These are phyloP conservation scores for Leucophora obtusa DNA, from an alignment of 2,888 invertebrate genomes.

Conservation along the genomic window DNA sequence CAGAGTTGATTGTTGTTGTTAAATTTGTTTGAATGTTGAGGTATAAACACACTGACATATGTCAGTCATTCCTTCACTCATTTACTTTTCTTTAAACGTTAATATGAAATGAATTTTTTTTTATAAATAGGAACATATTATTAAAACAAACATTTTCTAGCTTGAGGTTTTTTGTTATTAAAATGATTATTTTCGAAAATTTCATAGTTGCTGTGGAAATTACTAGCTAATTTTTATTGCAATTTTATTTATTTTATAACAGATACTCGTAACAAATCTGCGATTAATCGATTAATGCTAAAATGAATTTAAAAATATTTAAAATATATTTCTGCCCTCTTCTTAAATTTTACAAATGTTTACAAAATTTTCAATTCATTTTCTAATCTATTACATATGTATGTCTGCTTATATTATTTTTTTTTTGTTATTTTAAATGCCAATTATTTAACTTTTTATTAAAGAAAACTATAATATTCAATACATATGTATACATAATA, in stretches of 20 bases:
- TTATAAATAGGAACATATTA: not conserved
- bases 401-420: conserved; percentile 39
- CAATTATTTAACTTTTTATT: conserved; percentile 43
- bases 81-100: not conserved
- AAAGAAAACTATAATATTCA: conserved; percentile 12
- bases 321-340: too few species aligned
- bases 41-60: conserved; percentile 21
- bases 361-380: too few species aligned
- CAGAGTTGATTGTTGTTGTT: not conserved
- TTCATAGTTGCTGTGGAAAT: not conserved
- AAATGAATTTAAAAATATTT: too few species aligned
- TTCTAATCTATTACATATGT: too few species aligned
- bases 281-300: not conserved
- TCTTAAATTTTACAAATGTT: too few species aligned
- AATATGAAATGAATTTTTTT: not conserved
- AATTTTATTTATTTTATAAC: conserved; percentile 18
- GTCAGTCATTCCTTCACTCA: conserved; percentile 16
- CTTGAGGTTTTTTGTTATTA: too few species aligned
- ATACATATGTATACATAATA: conserved; percentile 31
- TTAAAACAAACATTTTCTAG: not conserved
- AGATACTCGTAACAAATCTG: not conserved
- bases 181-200: too few species aligned
- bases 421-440: conserved; percentile 53
- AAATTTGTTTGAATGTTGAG: conserved; percentile 15
- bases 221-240: too few species aligned